Evolutionary conservation across 2,797 vertebrate species (phyloP).

Genomic region (Takifugu rubripes): DNA sequence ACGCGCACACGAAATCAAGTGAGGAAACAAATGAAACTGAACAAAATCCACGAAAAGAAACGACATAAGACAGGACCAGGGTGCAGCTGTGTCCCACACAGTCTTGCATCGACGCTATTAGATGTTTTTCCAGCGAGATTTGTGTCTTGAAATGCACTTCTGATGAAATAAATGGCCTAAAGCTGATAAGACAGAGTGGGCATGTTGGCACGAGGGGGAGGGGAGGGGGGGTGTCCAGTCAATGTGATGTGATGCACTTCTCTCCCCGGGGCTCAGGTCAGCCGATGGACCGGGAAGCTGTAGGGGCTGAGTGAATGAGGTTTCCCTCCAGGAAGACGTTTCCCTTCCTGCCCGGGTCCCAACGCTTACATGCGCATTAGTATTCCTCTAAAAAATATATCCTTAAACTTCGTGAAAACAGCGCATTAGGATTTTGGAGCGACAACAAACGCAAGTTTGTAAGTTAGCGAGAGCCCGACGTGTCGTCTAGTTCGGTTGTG

Average conservation of each 20-base stretch:
- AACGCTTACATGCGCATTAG: constrained; percentile 7
- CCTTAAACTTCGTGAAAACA: no score
- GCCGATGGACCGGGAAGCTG: constrained; percentile 67
- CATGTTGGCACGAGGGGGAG: constrained; percentile 6
- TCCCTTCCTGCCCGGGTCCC: constrained; percentile 55
- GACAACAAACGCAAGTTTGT: no score
- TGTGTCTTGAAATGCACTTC: constrained; percentile 49
- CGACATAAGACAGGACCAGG: constrained; percentile 64
- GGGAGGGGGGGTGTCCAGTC: constrained; percentile 37
- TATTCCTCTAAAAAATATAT: no score
- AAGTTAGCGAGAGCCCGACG: no score
- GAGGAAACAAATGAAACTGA: constrained; percentile 53
- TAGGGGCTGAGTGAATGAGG: constrained; percentile 70
- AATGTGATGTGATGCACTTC: constrained; percentile 44
- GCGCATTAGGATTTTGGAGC: no score
- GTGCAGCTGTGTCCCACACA: constrained; percentile 66
- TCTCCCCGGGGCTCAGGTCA: constrained; percentile 61
- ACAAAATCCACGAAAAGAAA: constrained; percentile 65
- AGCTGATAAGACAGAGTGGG: constrained; percentile 22
- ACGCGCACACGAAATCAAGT: constrained; percentile 57
- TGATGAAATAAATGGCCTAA: constrained; percentile 38
- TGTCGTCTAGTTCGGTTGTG: no score
- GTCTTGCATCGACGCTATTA: constrained; percentile 65
- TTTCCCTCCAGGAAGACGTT: constrained; percentile 59
- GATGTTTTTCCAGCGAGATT: constrained; percentile 60